A percentile compares a stretch with the other conserved stretches of the same genome.
Evolutionary conservation across 1,140 invertebrate species (phyloP).

Genomic region (Steinernema khuongi): DNA sequence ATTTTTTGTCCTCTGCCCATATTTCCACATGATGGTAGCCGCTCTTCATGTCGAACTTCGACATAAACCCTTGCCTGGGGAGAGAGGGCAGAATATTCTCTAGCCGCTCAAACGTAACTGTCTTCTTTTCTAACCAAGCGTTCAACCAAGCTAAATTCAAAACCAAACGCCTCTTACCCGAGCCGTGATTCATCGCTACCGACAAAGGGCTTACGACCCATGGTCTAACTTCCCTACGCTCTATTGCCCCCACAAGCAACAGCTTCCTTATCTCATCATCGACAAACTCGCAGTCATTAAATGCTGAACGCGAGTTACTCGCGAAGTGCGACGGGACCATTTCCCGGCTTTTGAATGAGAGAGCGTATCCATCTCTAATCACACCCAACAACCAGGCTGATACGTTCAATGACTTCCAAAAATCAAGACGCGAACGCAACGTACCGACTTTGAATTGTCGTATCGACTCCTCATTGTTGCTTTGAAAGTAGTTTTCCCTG

Average conservation of each 20-base stretch:
- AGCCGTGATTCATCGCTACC: neutral
- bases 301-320: neutral
- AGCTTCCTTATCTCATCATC: neutral
- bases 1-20: neutral
- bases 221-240: neutral
- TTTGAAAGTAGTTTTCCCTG: neutral
- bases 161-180: neutral
- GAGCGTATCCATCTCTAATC: neutral
- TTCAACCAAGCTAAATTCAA: neutral
- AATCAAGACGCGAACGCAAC: neutral
- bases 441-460: too few relatives aligned
- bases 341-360: neutral
- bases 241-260: neutral
- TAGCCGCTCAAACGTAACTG: neutral
- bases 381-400: neutral
- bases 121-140: neutral
- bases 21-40: slow-evolving; percentile 3
- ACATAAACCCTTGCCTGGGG: neutral
- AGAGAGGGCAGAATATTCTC: neutral
- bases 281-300: neutral
- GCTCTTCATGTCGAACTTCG: neutral
- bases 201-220: neutral
- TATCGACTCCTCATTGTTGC: neutral
- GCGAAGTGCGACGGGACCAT: neutral
- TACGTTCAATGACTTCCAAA: neutral